Evolutionary conservation across 2,797 vertebrate genomes (phyloP), one percentile per base, ranked within the genome.

Genomic region (Bovichtus diacanthus): DNA sequence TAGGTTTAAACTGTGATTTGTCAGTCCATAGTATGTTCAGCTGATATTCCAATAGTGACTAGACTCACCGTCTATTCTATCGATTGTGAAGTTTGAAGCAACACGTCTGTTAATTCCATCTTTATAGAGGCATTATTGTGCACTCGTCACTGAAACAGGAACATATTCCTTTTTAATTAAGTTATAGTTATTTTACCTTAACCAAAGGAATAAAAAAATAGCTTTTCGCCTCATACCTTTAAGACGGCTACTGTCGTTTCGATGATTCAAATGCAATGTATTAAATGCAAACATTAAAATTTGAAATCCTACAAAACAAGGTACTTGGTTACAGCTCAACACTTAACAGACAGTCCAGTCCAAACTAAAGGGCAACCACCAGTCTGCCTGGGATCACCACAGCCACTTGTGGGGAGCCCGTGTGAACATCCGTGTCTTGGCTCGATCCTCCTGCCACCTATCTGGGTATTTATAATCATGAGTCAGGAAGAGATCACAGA

Each of bases 391-490:
- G 8, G 21, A 61, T 27, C 77, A 19, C 59, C 39, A 3, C 13
- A 11, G 5, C 16, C 70, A 64, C 71, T 58, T 72, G 54, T 55
- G 27, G 66, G 44, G 39, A 44, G 2, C 65, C 59, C 23, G 63
- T 7, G 16, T 43, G 31, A 71, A 64, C 50, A 53, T 69, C 36
- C 29, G 25, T 43, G 44, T 50, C 27, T 73, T 50, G 19, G 3
- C 53, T 63, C n/a, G 61, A 10, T 64, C 56, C 9, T 49, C 46
- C 25, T 36, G 29, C 38, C 64, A 39, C 47, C 38, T 31, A 19
- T 81, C 54, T 56, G 54, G 79, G 61, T 91, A 88, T 88, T 91
- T 88, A 85, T 77, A 84, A 70, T 63, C 38, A 25, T 70, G 81
- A 73, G 6, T 86, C 78, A 58, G 46, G 9, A 47, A 19, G n/a